phyloP scores from a whole-genome alignment of 2,113 vertebrate species.

The Ictalurus punctatus region DNA sequence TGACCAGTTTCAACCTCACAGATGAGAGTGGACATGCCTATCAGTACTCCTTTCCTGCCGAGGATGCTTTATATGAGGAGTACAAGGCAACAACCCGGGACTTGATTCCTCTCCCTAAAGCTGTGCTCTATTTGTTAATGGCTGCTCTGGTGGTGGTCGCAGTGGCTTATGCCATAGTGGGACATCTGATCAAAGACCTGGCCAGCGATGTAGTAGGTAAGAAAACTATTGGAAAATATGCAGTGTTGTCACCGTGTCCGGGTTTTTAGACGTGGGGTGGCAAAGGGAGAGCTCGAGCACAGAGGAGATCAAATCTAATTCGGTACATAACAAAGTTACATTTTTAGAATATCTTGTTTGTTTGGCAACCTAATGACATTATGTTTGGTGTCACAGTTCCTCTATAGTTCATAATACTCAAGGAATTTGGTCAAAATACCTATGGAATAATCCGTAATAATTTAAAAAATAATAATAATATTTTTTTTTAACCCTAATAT shows the following conservation, averaged over 20 bases:
- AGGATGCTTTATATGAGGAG: constrained; percentile 72
- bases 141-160: constrained; percentile 77
- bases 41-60: constrained; percentile 57
- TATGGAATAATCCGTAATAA: not conserved
- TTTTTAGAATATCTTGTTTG: not conserved
- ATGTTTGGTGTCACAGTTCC: not conserved
- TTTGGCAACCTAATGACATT: not conserved
- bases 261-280: not conserved
- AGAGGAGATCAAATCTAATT: not conserved
- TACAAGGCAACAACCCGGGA: constrained; percentile 70
- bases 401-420: not conserved
- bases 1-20: constrained; percentile 56
- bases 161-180: constrained; percentile 81
- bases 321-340: not conserved
- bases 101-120: constrained; percentile 75
- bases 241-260: not conserved
- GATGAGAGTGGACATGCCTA: constrained; percentile 49
- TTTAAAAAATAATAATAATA: too few relatives aligned
- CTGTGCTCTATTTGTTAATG: constrained; percentile 79
- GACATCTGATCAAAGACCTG: constrained; percentile 84
- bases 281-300: not conserved
- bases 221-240: not conserved
- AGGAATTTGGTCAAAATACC: not conserved
- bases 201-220: constrained; percentile 79
- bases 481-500: too few relatives aligned